Percentiles rank a stretch among this genome's conserved stretches.
Evolutionary conservation across 2,888 invertebrate genomes (phyloP).

Genomic region (Actias luna): DNA sequence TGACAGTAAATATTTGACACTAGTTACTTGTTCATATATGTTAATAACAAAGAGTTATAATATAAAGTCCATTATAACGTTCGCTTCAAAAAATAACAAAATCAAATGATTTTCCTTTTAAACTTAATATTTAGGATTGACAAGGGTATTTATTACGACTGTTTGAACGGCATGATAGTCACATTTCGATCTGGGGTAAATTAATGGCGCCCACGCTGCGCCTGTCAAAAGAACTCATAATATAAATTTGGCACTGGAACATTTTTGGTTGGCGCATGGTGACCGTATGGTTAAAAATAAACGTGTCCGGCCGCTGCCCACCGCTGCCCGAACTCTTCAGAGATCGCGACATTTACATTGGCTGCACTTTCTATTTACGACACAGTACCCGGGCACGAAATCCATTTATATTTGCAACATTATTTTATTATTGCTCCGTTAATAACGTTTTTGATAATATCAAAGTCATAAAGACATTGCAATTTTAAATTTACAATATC

Average conservation of each 20-base stretch:
- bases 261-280: constrained; percentile 54
- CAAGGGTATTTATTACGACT: constrained; percentile 26
- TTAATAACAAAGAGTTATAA: too few species aligned
- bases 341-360: constrained; percentile 68
- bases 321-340: constrained; percentile 27
- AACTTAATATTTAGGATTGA: constrained; percentile 10
- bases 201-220: constrained; percentile 38
- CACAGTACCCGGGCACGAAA: constrained; percentile 42
- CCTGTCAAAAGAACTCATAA: constrained; percentile 53
- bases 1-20: too few species aligned
- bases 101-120: background rate
- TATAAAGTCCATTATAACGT: too few species aligned
- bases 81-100: background rate
- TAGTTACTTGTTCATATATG: background rate
- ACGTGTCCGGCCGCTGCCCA: constrained; percentile 37
- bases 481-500: background rate
- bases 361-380: constrained; percentile 74
- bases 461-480: background rate
- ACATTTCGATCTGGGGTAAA: constrained; percentile 38
- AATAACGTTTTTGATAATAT: background rate
- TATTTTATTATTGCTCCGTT: background rate
- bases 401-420: constrained; percentile 11
- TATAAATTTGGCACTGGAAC: constrained; percentile 55
- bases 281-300: constrained; percentile 64
- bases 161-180: constrained; percentile 30